Evolutionary conservation across 1,140 invertebrate species (phyloP), one percentile per base, ranked within the genome.

Genomic region (Pollicipes pollicipes): DNA sequence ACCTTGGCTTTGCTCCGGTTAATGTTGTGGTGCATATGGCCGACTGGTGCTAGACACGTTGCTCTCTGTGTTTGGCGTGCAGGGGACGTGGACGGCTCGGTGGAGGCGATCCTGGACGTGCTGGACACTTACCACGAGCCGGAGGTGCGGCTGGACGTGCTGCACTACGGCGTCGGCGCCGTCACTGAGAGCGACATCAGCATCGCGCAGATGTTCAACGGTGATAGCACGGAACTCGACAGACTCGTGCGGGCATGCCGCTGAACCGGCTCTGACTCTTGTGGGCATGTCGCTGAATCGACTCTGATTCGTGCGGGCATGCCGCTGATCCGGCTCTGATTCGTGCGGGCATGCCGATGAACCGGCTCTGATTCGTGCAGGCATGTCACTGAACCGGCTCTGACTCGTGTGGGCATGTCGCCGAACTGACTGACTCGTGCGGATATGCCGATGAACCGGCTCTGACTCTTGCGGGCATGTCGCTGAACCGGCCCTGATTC

Each of bases 151-250:
- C 80, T 99, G 10, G 88, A 95, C 76, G 78, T 98, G 8, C 85
- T 98, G 28, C 88, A 95, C 78, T 95, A 89, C 80, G 94, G 88
- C 8, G 88, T 98, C 28, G 97, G 97, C 10, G 81, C 85, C 70
- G 82, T 98, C 1, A 88, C 86, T 0, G 87, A 90, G 75, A 87
- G 83, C 30, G 94, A 98, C 79, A 73, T 98, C 16, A 89, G 95
- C 81, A 78, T 97, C 74, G 93, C 95, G 24, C 82, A 88, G 77
- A 80, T 85, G 3, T 97, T 97, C 79, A 82, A 90, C 75, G 87
- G 88, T 29, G 66, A 27, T 21, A n/a, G 27, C 63, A 10, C 63
- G 27, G 24, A 64, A 16, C 63, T 10, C 21, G 3, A n/a, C 8
- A 64, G 6, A 64, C 63, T 24, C 4, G 27, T 64, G 63, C 4